These are phyloP conservation scores for Sylvietta virens DNA, from an alignment of 2,113 vertebrate species.

Conservation along the genomic window DNA sequence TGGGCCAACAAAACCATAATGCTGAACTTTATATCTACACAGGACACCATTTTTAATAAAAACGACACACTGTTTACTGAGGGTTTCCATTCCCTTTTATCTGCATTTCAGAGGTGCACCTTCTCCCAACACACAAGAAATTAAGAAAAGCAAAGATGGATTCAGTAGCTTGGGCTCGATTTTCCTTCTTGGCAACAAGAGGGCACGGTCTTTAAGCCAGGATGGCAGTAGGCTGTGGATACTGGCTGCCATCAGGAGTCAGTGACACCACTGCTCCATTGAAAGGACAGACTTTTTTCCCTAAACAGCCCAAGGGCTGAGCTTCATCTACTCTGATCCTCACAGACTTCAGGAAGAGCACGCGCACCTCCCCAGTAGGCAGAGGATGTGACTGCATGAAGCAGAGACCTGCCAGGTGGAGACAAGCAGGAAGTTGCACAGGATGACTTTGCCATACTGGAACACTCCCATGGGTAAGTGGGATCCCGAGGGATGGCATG, in stretches of 20 bases:
- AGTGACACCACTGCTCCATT: not conserved
- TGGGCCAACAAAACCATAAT: conserved; percentile 24
- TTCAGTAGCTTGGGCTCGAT: not conserved
- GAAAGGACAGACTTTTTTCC: not conserved
- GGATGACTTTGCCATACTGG: not conserved
- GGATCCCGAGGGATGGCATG: rapidly evolving
- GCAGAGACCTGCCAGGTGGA: not conserved
- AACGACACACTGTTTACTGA: not conserved
- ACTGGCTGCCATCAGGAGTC: not conserved
- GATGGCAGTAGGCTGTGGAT: not conserved
- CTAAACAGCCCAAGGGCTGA: not conserved
- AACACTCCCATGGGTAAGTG: rapidly evolving
- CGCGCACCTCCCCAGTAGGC: rapidly evolving
- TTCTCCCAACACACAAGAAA: not conserved
- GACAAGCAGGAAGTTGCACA: not conserved
- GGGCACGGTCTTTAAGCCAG: not conserved
- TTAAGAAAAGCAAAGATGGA: not conserved
- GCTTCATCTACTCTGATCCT: not conserved
- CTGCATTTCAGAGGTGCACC: not conserved
- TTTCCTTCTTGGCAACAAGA: not conserved
- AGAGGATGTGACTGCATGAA: not conserved
- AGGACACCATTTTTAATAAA: conserved; percentile 20
- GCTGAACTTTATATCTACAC: conserved; percentile 28
- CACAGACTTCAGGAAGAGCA: not conserved
- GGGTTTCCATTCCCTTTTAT: not conserved